Evolutionary conservation across 2,113 vertebrate species (phyloP).

Genomic region (Colaptes auratus): DNA sequence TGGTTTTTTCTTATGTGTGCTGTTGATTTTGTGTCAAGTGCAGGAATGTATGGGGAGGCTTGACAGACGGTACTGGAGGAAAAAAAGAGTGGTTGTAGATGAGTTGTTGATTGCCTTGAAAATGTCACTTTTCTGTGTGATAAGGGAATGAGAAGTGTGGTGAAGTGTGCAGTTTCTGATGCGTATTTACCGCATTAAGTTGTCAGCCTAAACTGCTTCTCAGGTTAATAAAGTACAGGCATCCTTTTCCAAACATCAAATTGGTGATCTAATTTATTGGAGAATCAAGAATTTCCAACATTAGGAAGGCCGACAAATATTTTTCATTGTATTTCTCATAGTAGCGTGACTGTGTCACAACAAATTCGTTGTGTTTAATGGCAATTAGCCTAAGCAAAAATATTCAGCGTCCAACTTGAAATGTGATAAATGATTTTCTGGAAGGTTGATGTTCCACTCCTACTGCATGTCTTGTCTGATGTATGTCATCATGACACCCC

Average conservation of each 20-base stretch:
- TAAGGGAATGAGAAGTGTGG: slow-evolving; percentile 29
- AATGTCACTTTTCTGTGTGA: slow-evolving; percentile 35
- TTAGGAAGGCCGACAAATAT: neutral
- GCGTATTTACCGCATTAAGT: neutral
- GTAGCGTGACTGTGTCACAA: neutral
- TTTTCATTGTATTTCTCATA: neutral
- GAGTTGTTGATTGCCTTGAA: slow-evolving; percentile 53
- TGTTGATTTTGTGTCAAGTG: slow-evolving; percentile 34
- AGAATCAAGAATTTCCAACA: neutral
- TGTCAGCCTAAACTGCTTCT: slow-evolving; percentile 26
- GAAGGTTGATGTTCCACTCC: neutral
- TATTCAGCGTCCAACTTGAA: neutral
- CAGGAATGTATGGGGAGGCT: slow-evolving; percentile 20
- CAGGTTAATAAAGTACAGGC: neutral
- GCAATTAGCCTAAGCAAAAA: neutral
- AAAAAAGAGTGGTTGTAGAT: slow-evolving; percentile 22
- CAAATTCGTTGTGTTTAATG: neutral
- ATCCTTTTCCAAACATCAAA: neutral
- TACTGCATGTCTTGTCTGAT: neutral
- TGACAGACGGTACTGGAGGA: slow-evolving; percentile 6
- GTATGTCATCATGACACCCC: neutral
- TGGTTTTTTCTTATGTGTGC: neutral
- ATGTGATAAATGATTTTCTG: neutral
- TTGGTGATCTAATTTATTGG: neutral
- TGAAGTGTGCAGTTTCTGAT: slow-evolving; percentile 27